These are phyloP conservation scores for Halictus ligatus DNA, from an alignment of 2,888 invertebrate species.

Conservation along the genomic window DNA sequence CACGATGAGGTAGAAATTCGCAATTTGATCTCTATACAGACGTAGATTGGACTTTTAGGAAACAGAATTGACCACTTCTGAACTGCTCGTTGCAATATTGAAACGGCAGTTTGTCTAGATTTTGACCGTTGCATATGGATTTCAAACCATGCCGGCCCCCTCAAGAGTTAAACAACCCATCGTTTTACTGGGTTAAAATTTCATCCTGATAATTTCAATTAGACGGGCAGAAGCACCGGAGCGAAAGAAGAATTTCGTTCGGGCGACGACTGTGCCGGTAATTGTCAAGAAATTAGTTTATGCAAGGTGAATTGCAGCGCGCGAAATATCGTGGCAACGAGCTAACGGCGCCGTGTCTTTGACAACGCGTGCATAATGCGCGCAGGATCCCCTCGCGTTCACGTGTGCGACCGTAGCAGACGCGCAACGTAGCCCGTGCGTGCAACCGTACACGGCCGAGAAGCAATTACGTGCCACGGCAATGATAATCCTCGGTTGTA, in stretches of 20 bases:
- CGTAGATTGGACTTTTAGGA: too few relatives aligned
- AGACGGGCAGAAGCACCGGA: background rate
- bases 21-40: too few relatives aligned
- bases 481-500: constrained; percentile 69
- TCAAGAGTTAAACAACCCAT: too few relatives aligned
- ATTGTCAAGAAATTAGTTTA: constrained; percentile 5
- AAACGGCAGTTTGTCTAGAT: too few relatives aligned
- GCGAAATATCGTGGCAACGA: constrained; percentile 27
- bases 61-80: too few relatives aligned
- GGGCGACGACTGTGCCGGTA: background rate
- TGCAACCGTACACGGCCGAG: constrained; percentile 61
- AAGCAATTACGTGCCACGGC: constrained; percentile 68
- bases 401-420: constrained; percentile 14
- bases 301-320: background rate
- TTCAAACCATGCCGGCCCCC: too few relatives aligned
- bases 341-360: constrained; percentile 37
- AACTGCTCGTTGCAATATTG: too few relatives aligned
- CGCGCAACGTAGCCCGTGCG: constrained; percentile 39
- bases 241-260: background rate
- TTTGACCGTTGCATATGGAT: too few relatives aligned
- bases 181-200: too few relatives aligned
- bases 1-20: too few relatives aligned
- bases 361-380: constrained; percentile 20
- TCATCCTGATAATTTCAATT: background rate
- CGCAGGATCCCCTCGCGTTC: background rate